A percentile compares a stretch with the other conserved stretches of the same genome.
Evolutionary conservation across 2,113 vertebrate species (phyloP).

Genomic region (Rhombomys opimus): DNA sequence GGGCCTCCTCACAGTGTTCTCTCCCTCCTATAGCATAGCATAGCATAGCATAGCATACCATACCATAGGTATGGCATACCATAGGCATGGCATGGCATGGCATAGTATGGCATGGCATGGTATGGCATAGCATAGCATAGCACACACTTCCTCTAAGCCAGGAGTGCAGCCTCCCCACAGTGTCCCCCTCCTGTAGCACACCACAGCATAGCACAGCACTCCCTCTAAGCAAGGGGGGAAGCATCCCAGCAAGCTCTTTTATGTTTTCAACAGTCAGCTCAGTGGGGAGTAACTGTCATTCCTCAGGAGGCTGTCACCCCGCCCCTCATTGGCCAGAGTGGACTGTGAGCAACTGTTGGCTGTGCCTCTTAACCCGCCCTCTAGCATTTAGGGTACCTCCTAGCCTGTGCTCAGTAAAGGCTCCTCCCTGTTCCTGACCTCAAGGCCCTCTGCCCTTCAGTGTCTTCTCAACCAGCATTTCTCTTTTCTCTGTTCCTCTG

Average conservation of each 20-base stretch:
- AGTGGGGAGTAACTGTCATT: accelerated
- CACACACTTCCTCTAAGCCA: no score
- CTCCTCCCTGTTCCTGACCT: background rate
- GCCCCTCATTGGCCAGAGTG: background rate
- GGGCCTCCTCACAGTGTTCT: background rate
- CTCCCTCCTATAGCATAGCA: no score
- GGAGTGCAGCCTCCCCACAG: no score
- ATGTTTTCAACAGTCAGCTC: background rate
- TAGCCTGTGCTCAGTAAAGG: accelerated
- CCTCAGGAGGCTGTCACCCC: background rate
- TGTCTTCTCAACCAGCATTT: background rate
- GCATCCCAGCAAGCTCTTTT: background rate
- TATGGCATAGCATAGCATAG: no score
- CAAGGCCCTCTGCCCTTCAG: accelerated
- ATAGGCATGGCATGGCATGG: no score
- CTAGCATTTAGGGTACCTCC: background rate
- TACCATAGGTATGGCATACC: no score
- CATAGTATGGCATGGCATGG: no score
- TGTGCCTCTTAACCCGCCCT: background rate
- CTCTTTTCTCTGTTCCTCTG: background rate
- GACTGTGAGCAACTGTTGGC: background rate
- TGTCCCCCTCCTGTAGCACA: no score
- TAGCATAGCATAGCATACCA: background rate
- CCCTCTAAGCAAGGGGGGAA: background rate
- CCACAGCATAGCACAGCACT: background rate